A percentile compares a stretch with the other conserved stretches of the same genome.
Conservation (phyloP, 2,797 vertebrate species). For the Synaphobranchus kaupii region DNA sequence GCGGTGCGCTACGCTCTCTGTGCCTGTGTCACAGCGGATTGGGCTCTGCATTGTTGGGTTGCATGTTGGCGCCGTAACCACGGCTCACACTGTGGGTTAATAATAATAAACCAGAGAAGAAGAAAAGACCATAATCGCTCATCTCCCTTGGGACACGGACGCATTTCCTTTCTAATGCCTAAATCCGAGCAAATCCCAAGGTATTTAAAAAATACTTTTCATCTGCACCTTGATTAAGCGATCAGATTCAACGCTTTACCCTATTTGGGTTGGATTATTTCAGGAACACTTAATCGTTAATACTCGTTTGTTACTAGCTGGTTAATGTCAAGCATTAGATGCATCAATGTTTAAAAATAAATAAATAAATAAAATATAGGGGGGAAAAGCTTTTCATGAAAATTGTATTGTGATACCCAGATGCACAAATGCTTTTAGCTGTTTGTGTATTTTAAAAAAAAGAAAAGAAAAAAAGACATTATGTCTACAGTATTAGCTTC, state of each 20-base stretch:
- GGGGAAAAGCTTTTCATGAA: conserved; percentile 7
- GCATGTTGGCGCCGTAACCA: conserved; percentile 33
- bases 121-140: conserved; percentile 27
- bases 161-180: conserved; percentile 49
- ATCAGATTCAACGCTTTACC: conserved; percentile 34
- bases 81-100: conserved; percentile 37
- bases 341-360: background rate
- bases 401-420: conserved; percentile 1
- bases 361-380: background rate
- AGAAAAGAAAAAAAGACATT: conserved; percentile 13
- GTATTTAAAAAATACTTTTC: conserved; percentile 49
- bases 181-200: conserved; percentile 54
- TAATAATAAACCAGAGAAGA: conserved; percentile 10
- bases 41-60: conserved; percentile 20
- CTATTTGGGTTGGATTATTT: conserved; percentile 45
- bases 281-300: conserved; percentile 31
- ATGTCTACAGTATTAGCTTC: background rate
- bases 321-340: conserved; percentile 28
- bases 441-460: background rate
- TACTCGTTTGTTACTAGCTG: conserved; percentile 32
- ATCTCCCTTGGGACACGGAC: conserved; percentile 40
- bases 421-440: conserved; percentile 20
- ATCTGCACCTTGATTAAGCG: conserved; percentile 46
- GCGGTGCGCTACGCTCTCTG: background rate
- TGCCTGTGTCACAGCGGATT: background rate